Base-by-base conservation (phyloP, 2,797 vertebrate species). In the Falco novaeseelandiae region DNA sequence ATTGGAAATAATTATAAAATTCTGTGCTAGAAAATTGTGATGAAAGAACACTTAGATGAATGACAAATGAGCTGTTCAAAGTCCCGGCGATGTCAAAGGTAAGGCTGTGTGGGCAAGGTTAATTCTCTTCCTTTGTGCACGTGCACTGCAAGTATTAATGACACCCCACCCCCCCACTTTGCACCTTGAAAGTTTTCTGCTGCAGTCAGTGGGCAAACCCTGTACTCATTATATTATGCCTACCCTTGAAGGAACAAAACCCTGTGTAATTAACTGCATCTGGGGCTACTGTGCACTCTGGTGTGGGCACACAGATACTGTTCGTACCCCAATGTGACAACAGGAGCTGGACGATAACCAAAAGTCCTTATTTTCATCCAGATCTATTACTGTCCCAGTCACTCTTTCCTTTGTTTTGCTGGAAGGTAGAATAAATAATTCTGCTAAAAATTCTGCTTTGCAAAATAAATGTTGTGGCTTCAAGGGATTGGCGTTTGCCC, bases 1-100 rank as follows among this genome's bases (percentile, higher is more conserved):
- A 89, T 89, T 96, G 81, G 62, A 80, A 94, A 94, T 86, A 92
- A 89, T 95, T 94, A 73, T 83, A 71, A 93, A 91, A 94, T 66
- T 51, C 49, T 30, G 9, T 72, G 61, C 67, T 88, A 54, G 89
- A 85, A 96, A 95, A 71, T 65, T 32, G n/a, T 87, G 80, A 95
- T 94, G 72, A 95, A 97, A 91, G 73, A 81, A 13, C 86, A 44
- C 89, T 91, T 86, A 72, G 74, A 69, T 90, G 93, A 91, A 88
- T 96, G 95, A 87, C 83, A 91, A 97, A 85, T 77, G 71, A 96
- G 44, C 67, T 86, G 58, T 57, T 92, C 58, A 59, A 76, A 88
- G 94, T 78, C 89, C 54, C 83, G 81, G 54, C 38, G 51, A 51
- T 90, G 85, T 61, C 80, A 94, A 90, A 97, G 73, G 93, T 94